phyloP scores from a whole-genome alignment of 1,140 invertebrate species.

The Schlechtendalia chinensis region DNA sequence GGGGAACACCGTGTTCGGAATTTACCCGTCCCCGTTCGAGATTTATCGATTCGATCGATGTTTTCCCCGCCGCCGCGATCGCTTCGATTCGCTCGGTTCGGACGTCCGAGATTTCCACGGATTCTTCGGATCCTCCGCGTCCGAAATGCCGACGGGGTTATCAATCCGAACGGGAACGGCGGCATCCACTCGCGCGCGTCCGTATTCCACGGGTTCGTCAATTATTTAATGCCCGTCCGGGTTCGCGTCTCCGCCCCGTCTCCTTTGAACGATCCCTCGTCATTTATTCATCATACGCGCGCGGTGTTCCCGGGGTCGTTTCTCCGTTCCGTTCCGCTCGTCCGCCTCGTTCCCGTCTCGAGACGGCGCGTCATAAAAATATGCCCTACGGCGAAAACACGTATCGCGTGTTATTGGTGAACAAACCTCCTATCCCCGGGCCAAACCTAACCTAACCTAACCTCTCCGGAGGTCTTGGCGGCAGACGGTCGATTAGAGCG shows the following conservation, averaged over 20 bases:
- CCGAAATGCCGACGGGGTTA: neutral
- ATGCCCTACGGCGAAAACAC: constrained; percentile 10
- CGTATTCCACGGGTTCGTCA: constrained; percentile 44
- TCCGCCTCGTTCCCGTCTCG: neutral
- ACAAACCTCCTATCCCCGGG: no score
- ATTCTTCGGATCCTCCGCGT: constrained; percentile 11
- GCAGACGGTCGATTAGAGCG: no score
- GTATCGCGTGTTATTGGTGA: constrained; percentile 35
- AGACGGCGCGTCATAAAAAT: constrained; percentile 26
- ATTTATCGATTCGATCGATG: neutral
- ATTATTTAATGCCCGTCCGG: constrained; percentile 41
- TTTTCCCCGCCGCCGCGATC: no score
- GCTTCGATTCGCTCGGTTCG: neutral
- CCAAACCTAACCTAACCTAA: no score
- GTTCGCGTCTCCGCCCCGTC: neutral
- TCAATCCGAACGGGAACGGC: constrained; percentile 40
- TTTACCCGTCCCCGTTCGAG: no score
- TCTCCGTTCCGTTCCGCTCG: no score
- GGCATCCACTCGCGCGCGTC: neutral
- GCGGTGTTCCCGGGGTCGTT: neutral
- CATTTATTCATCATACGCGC: constrained; percentile 46
- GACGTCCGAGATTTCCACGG: constrained; percentile 30
- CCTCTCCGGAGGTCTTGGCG: no score
- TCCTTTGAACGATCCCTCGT: constrained; percentile 44
- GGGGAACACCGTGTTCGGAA: no score